Conservation (phyloP, 2,113 vertebrate species). For the Oreocharis arfaki region DNA sequence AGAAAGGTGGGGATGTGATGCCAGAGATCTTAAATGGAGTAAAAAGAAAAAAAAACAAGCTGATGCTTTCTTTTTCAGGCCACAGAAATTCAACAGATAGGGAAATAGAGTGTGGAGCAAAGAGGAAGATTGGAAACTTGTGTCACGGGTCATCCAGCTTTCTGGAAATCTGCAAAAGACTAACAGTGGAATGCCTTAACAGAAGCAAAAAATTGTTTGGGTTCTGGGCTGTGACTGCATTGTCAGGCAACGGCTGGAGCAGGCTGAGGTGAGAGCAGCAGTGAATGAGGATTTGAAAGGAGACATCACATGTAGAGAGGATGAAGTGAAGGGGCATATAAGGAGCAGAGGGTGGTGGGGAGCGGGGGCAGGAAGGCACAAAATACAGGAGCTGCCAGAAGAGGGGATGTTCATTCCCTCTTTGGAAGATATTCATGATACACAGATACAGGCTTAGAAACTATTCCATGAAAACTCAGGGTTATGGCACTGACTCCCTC, state of each 20-base stretch:
- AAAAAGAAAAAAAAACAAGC: neutral
- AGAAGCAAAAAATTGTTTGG: neutral
- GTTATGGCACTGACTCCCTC: slow-evolving; percentile 25
- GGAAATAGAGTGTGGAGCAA: neutral
- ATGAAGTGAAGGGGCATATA: neutral
- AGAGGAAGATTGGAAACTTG: neutral
- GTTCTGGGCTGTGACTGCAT: neutral
- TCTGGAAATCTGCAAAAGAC: neutral
- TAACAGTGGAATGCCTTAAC: neutral
- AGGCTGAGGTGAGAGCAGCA: neutral
- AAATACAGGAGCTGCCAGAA: neutral
- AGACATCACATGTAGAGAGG: neutral
- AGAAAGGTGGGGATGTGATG: neutral
- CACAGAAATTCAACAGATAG: neutral
- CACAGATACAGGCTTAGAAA: slow-evolving; percentile 29
- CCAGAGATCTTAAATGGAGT: neutral
- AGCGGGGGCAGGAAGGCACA: neutral
- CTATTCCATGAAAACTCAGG: slow-evolving; percentile 9
- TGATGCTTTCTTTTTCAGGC: neutral
- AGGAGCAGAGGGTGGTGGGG: neutral
- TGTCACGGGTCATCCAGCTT: neutral
- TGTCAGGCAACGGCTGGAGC: neutral
- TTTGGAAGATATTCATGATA: slow-evolving; percentile 19
- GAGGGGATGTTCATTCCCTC: neutral
- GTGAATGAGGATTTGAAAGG: neutral